Evolutionary conservation across 1,140 invertebrate species (phyloP).

Genomic region (Argopecten irradians): DNA sequence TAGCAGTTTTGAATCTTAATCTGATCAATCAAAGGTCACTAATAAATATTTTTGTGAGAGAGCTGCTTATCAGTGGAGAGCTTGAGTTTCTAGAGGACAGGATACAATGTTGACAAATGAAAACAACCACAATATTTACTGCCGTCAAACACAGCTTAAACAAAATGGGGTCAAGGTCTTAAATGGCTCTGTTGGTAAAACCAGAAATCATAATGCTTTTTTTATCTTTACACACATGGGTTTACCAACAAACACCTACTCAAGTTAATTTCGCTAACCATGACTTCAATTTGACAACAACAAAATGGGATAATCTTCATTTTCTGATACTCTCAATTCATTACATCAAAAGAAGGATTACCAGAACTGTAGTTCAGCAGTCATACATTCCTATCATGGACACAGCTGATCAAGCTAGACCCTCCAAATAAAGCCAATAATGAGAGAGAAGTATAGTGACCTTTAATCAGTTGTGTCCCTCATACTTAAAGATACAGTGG

Average conservation of each 20-base stretch:
- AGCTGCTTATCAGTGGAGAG: not conserved
- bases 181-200: not conserved
- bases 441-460: too few species aligned
- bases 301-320: too few species aligned
- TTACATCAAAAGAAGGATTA: too few species aligned
- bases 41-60: not conserved
- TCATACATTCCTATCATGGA: too few species aligned
- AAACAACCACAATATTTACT: constrained; percentile 10
- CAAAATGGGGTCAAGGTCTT: not conserved
- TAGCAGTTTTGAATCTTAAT: not conserved
- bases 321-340: too few species aligned
- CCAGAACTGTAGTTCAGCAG: too few species aligned
- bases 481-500: not conserved
- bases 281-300: too few species aligned
- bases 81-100: not conserved
- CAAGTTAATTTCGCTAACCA: too few species aligned
- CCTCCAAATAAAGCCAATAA: too few species aligned
- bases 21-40: not conserved
- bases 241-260: too few species aligned
- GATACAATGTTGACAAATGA: not conserved
- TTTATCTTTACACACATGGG: not conserved
- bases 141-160: not conserved
- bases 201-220: not conserved
- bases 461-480: too few species aligned
- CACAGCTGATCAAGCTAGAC: too few species aligned